Conservation (phyloP, 2,797 vertebrate genomes). For the Coluber constrictor region DNA sequence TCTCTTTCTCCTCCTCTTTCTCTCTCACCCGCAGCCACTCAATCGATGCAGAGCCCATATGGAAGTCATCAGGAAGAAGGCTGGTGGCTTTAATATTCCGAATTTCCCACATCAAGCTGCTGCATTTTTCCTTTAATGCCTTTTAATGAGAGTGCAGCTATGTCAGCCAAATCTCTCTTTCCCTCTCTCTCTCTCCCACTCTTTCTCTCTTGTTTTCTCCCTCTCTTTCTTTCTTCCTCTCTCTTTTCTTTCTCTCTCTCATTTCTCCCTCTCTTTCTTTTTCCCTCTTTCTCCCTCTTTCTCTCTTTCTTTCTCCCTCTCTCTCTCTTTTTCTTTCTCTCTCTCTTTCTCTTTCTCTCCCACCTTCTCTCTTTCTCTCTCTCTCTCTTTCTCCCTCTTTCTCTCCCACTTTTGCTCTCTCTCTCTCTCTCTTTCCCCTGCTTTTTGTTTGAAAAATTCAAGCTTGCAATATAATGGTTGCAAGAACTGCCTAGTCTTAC, state of each 20-base stretch:
- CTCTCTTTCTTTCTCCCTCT: too few relatives aligned
- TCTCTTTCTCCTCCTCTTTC: constrained; percentile 29
- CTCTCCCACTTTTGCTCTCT: background rate
- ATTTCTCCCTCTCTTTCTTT: too few relatives aligned
- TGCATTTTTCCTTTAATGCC: constrained; percentile 60
- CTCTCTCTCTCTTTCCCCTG: background rate
- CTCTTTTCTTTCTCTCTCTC: rapidly evolving
- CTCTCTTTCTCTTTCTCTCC: too few relatives aligned
- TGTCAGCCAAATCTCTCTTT: constrained; percentile 37
- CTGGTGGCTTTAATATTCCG: constrained; percentile 72
- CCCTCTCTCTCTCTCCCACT: background rate
- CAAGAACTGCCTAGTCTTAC: too few relatives aligned
- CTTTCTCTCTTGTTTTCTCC: rapidly evolving
- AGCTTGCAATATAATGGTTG: constrained; percentile 42
- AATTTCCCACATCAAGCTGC: constrained; percentile 75
- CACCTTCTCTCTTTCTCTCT: background rate
- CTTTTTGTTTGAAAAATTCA: constrained; percentile 37
- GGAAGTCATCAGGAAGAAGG: constrained; percentile 77
- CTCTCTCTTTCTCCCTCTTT: too few relatives aligned
- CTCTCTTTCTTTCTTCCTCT: too few relatives aligned
- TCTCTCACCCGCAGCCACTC: constrained; percentile 15
- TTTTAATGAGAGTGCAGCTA: constrained; percentile 60
- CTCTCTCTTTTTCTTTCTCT: too few relatives aligned
- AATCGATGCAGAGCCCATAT: constrained; percentile 60
- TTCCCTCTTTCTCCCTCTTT: too few relatives aligned